Evolutionary conservation across 2,888 invertebrate species (phyloP).

Genomic region (Pelosia muscerda): DNA sequence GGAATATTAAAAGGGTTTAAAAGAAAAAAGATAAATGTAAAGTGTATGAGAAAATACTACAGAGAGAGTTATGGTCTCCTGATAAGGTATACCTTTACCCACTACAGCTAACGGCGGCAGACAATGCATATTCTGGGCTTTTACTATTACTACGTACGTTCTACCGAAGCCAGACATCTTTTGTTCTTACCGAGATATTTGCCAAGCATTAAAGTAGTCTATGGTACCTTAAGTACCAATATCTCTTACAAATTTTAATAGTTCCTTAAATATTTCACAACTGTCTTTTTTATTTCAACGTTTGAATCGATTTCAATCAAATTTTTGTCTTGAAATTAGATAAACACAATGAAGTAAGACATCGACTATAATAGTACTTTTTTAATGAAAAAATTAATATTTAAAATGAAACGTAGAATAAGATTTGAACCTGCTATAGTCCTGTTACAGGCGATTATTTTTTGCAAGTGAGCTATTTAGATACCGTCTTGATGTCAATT

Average conservation of each 20-base stretch:
- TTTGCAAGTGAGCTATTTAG: background rate
- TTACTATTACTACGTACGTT: conserved; percentile 48
- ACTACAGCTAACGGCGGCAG: conserved; percentile 77
- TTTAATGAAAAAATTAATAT: no score
- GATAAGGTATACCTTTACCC: no score
- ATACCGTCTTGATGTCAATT: background rate
- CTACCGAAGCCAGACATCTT: background rate
- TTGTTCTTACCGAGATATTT: background rate
- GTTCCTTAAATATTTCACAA: background rate
- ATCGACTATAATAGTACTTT: no score
- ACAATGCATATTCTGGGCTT: conserved; percentile 58
- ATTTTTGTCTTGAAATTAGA: no score
- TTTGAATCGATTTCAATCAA: no score
- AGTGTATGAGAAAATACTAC: background rate
- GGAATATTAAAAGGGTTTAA: no score
- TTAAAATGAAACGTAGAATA: no score
- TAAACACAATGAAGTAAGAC: background rate
- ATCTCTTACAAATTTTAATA: background rate
- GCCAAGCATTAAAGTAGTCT: background rate
- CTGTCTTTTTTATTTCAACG: background rate
- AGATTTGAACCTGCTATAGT: background rate
- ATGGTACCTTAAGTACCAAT: background rate
- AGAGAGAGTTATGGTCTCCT: conserved; percentile 37
- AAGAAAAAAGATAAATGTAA: background rate
- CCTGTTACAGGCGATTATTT: background rate